Conservation (phyloP, 2,797 vertebrate genomes). For the Gephyroberyx darwinii region DNA sequence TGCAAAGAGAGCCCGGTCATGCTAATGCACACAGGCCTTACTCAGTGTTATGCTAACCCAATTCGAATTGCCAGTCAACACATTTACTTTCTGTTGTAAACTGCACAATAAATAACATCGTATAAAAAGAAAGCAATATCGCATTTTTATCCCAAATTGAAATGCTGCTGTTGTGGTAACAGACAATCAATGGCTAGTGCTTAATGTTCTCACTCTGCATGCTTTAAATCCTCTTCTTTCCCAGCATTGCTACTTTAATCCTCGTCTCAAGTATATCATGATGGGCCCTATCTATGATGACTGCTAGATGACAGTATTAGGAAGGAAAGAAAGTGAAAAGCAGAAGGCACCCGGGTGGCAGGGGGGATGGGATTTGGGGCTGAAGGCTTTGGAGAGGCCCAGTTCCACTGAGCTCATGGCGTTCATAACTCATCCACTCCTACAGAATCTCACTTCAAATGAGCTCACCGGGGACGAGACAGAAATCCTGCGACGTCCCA, state of each 20-base stretch:
- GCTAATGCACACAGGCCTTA: constrained; percentile 57
- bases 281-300: constrained; percentile 25
- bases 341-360: too few species aligned
- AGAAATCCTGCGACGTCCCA: constrained; percentile 37
- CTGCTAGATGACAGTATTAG: constrained; percentile 4
- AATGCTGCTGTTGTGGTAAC: too few species aligned
- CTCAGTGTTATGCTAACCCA: constrained; percentile 14
- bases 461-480: constrained; percentile 70
- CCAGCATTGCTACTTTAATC: background rate
- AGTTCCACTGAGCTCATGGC: constrained; percentile 50
- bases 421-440: constrained; percentile 62
- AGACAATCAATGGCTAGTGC: too few species aligned
- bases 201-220: background rate
- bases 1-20: constrained; percentile 61
- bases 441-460: constrained; percentile 73
- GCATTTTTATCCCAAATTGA: too few species aligned
- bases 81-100: background rate
- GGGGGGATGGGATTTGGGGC: constrained; percentile 32
- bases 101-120: background rate
- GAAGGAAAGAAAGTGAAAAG: constrained; percentile 28
- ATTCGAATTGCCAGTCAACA: background rate
- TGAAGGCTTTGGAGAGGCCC: constrained; percentile 32
- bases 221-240: background rate
- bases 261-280: constrained; percentile 18
- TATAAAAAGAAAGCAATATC: background rate